Base-by-base conservation (phyloP, 2,888 invertebrate genomes). In the Aradus depressus region DNA sequence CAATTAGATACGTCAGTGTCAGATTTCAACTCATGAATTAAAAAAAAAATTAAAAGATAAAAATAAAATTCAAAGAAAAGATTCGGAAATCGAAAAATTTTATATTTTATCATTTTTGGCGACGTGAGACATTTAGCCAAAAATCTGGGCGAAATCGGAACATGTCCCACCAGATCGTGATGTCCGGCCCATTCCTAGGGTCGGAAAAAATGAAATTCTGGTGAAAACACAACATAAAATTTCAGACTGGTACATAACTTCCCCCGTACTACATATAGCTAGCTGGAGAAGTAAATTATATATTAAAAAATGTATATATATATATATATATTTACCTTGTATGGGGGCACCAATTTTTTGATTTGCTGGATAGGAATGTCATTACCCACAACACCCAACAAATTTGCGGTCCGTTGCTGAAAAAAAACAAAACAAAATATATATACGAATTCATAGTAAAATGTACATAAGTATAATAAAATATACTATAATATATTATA, bases 351-450 rank as follows among this genome's bases (percentile, higher is more conserved):
- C 66, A 93, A 79, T 75, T 93, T 91, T 69, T 84, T 84, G 64
- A 98, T 85, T 72, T 97, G 90, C 68, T 90, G 84, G 63, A 98
- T 80, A 60, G 95, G 92, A 56, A 98, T 88, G 71, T 97, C 97
- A 18, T 93, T 93, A 44, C 96, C 97, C 55, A 95, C 93, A 34
- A 97, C 93, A 44, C 98, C 98, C 58, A 97, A 74, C 58, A 98
- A 75, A 68, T 90, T 92, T 18, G 93, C 93, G 60, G 84, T 83
- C 65, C 89, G 79, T 65, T 83, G 81, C 84, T 84, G 68, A 39
- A 72, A 71, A 58, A 58, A 52, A 50, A 48, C 16, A 44, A 18
- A 31, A 31, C 31, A 10, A 31, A 31, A 10, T 8, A 31, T 31
- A 31, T 10, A n/a, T 10, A 31, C n/a, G 31, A n/a, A 31, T 31